phyloP scores from a whole-genome alignment of 2,888 invertebrate genomes.

The Phasia obesa region DNA sequence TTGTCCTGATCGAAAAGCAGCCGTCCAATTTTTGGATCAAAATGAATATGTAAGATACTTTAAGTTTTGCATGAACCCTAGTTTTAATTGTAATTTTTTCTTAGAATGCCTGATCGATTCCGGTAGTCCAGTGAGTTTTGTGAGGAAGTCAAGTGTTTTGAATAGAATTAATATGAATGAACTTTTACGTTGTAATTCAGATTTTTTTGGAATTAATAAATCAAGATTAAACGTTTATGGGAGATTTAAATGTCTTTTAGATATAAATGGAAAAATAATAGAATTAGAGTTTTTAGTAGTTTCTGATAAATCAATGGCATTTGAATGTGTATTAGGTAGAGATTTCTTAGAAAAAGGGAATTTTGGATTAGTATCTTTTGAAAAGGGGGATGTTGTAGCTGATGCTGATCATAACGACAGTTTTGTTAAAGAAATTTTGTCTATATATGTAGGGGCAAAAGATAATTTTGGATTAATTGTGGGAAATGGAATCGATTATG shows the following conservation, averaged over 20 bases:
- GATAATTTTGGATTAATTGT: neutral
- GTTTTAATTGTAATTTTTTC: slow-evolving; percentile 14
- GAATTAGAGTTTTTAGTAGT: neutral
- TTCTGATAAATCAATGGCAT: neutral
- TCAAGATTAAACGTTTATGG: slow-evolving; percentile 31
- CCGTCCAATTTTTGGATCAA: neutral
- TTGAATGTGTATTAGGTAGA: slow-evolving; percentile 3
- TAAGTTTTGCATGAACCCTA: slow-evolving; percentile 16
- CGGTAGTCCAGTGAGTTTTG: slow-evolving; percentile 20
- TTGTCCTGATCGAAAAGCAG: slow-evolving; percentile 29
- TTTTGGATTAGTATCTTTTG: neutral
- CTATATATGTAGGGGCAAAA: neutral
- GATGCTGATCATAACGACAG: neutral
- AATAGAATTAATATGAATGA: slow-evolving; percentile 11
- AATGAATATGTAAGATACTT: slow-evolving; percentile 49
- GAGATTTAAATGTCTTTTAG: neutral
- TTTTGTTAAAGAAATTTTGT: neutral
- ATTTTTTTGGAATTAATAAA: slow-evolving; percentile 26
- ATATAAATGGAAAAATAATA: neutral
- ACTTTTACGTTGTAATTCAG: neutral
- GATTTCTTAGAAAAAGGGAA: slow-evolving; percentile 1
- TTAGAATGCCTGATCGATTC: slow-evolving; percentile 39
- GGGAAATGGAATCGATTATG: neutral
- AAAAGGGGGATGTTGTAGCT: neutral
- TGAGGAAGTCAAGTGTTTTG: neutral